phyloP scores from a whole-genome alignment of 2,797 vertebrate genomes.

The Intellagama lesueurii region DNA sequence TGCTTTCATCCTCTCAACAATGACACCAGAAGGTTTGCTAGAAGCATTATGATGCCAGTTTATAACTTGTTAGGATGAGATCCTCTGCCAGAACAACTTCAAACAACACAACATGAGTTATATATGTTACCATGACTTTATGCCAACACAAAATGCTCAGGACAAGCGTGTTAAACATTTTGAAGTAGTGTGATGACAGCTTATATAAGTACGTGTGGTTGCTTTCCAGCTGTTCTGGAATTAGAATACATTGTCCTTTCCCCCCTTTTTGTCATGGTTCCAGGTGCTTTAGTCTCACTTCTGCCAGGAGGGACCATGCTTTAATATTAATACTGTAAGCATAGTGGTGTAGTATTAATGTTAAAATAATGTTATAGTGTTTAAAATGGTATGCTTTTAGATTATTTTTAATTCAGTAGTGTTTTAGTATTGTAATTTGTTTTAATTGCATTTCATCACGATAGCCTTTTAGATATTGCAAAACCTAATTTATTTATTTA shows the following conservation, averaged over 20 bases:
- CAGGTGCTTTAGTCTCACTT: not conserved
- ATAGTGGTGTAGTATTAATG: too few species aligned
- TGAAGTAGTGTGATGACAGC: constrained; percentile 19
- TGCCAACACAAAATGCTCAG: constrained; percentile 12
- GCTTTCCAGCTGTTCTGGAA: not conserved
- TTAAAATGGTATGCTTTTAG: too few species aligned
- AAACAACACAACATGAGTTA: not conserved
- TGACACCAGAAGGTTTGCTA: not conserved
- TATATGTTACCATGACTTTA: not conserved
- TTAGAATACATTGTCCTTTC: not conserved
- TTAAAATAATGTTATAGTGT: too few species aligned
- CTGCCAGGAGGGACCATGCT: too few species aligned
- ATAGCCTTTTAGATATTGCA: too few species aligned
- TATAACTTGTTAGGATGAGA: not conserved
- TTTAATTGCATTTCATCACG: too few species aligned
- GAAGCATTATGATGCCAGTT: not conserved
- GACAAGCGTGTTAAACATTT: constrained; percentile 1
- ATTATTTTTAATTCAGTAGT: too few species aligned
- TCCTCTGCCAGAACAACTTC: not conserved
- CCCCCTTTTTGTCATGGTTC: not conserved
- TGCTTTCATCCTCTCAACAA: not conserved
- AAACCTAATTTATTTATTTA: too few species aligned
- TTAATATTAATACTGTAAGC: too few species aligned
- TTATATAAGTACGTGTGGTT: not conserved
- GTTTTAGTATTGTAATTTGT: too few species aligned